phyloP scores from a whole-genome alignment of 2,888 invertebrate genomes.

The Himalopsyche kuldschensis region DNA sequence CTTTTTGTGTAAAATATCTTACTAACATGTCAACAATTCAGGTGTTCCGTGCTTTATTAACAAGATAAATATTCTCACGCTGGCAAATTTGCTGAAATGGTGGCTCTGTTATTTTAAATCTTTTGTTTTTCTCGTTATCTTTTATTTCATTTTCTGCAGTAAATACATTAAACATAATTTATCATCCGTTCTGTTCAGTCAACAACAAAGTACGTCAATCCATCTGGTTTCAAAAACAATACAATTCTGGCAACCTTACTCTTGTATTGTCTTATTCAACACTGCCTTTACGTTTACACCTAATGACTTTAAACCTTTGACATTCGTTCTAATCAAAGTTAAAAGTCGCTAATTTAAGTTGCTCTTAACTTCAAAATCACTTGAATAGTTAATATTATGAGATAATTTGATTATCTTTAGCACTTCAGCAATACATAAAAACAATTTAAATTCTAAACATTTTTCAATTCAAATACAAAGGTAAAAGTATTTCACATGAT shows the following conservation, averaged over 20 bases:
- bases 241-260: background rate
- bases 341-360: background rate
- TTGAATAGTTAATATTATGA: background rate
- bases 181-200: background rate
- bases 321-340: background rate
- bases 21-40: background rate
- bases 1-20: background rate
- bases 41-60: background rate
- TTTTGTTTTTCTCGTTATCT: background rate
- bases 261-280: background rate
- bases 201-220: background rate
- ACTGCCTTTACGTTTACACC: background rate
- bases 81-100: background rate
- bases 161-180: background rate
- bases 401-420: too few relatives aligned
- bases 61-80: background rate
- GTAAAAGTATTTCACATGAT: too few relatives aligned
- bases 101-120: background rate
- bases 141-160: background rate
- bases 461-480: too few relatives aligned
- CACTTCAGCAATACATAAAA: too few relatives aligned
- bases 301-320: background rate
- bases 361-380: background rate
- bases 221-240: background rate
- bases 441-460: too few relatives aligned